Conservation (phyloP, 2,888 invertebrate species). For the Noctua pronuba region DNA sequence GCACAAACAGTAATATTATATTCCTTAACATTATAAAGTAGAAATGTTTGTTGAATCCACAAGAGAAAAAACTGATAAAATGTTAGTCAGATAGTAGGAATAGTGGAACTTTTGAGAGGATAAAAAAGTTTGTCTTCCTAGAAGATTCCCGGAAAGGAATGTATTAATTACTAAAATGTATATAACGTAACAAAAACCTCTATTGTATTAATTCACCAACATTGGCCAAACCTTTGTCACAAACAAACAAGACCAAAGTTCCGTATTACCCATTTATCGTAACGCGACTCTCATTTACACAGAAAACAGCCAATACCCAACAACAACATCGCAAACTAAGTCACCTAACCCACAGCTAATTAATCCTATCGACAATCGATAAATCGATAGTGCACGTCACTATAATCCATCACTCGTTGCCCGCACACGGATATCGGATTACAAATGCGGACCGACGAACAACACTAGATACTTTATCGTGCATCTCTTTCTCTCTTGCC, state of each 20-base stretch:
- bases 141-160: background rate
- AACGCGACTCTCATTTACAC: constrained; percentile 34
- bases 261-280: constrained; percentile 14
- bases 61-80: background rate
- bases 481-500: constrained; percentile 63
- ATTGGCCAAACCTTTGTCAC: background rate
- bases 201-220: background rate
- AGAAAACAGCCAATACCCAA: constrained; percentile 48
- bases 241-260: background rate
- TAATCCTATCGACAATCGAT: constrained; percentile 63
- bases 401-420: constrained; percentile 72
- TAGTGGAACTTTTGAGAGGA: background rate
- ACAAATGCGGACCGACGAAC: constrained; percentile 77
- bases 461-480: constrained; percentile 67
- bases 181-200: background rate
- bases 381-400: constrained; percentile 69
- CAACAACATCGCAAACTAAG: constrained; percentile 49
- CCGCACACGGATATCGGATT: constrained; percentile 85
- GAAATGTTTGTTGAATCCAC: background rate
- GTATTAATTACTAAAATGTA: background rate
- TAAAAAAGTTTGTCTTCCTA: background rate
- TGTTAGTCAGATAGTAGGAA: background rate
- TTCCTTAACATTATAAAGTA: no score
- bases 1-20: background rate
- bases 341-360: constrained; percentile 60